Base-by-base conservation (phyloP, 2,888 invertebrate genomes). In the Spilosoma lubricipeda region DNA sequence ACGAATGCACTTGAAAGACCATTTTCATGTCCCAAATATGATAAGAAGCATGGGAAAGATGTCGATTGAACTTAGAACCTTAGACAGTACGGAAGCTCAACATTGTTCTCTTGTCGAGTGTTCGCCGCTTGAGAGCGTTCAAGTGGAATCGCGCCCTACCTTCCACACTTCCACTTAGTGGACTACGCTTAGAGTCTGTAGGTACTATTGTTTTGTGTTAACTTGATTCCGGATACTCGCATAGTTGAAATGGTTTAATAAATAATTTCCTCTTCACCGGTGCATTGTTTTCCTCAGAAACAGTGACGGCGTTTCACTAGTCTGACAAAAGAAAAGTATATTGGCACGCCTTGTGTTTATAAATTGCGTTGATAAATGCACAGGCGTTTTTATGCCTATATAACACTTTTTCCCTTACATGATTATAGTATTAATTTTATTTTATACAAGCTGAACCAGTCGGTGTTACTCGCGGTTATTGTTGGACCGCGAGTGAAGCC, bases 121-220 rank as follows among this genome's bases (percentile, higher is more conserved):
- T 80, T 80, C 74, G 72, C 76, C 11, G 68, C 70, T 72, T 30
- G 74, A 77, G 73, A 82, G 77, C 75, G 71, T 78, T 84, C 83
- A 75, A 84, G 83, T 72, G 84, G 84, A 77, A 83, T 84, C 78
- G 77, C 42, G 77, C 67, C 76, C 75, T 77, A 68, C 75, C 70
- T 75, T 65, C 77, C 71, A 70, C 77, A 74, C 70, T 75, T 65
- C 77, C 72, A 70, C 80, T 81, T 75, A 74, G 20, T 20, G 39
- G 33, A 36, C 30, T 45, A 63, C 30, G 27, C 63, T 68, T 45
- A 30, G 45, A 59, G 65, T 59, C 67, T 59, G 4, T 48, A 67
- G 33, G 39, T 63, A 71, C 56, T 64, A 64, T 65, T 64, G 23
- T n/a, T 73, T 74, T 67, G 30, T 30, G 30, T 69, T 56, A 20